Conservation (phyloP, 2,113 vertebrate species). For the Pseudois nayaur region DNA sequence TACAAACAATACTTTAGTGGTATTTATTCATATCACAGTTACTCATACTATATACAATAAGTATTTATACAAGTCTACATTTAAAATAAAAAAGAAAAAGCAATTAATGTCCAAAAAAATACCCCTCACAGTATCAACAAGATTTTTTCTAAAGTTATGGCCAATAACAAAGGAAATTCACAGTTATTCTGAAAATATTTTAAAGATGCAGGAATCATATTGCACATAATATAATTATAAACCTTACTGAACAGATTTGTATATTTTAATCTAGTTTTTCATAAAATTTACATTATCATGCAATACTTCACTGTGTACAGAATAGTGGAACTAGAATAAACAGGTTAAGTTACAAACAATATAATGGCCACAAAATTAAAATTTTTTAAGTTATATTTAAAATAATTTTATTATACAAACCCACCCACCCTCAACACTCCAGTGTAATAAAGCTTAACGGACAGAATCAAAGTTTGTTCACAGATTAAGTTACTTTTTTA, state of each 20-base stretch:
- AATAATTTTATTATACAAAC: slow-evolving; percentile 75
- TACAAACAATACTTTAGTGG: slow-evolving; percentile 81
- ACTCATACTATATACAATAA: slow-evolving; percentile 81
- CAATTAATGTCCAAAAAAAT: slow-evolving; percentile 53
- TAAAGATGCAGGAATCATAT: slow-evolving; percentile 87
- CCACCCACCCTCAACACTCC: slow-evolving; percentile 9
- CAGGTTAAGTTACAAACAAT: slow-evolving; percentile 81
- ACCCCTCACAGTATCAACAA: slow-evolving; percentile 79
- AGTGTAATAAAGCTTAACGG: slow-evolving; percentile 73
- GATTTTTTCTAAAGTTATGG: slow-evolving; percentile 81
- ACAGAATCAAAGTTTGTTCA: slow-evolving; percentile 64
- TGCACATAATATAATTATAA: slow-evolving; percentile 86
- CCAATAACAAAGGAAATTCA: slow-evolving; percentile 86
- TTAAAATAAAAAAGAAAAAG: slow-evolving; percentile 67
- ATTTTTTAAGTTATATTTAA: slow-evolving; percentile 79
- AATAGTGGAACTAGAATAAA: slow-evolving; percentile 84
- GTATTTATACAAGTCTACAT: slow-evolving; percentile 81
- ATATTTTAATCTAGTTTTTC: slow-evolving; percentile 81
- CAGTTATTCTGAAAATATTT: slow-evolving; percentile 85
- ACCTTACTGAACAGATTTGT: slow-evolving; percentile 77
- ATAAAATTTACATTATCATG: slow-evolving; percentile 90
- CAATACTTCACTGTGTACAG: slow-evolving; percentile 81
- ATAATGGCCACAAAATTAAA: slow-evolving; percentile 81
- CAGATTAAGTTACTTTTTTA: slow-evolving; percentile 68
- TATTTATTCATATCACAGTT: slow-evolving; percentile 81